phyloP scores from a whole-genome alignment of 2,888 invertebrate species.

The Gibbula magus region DNA sequence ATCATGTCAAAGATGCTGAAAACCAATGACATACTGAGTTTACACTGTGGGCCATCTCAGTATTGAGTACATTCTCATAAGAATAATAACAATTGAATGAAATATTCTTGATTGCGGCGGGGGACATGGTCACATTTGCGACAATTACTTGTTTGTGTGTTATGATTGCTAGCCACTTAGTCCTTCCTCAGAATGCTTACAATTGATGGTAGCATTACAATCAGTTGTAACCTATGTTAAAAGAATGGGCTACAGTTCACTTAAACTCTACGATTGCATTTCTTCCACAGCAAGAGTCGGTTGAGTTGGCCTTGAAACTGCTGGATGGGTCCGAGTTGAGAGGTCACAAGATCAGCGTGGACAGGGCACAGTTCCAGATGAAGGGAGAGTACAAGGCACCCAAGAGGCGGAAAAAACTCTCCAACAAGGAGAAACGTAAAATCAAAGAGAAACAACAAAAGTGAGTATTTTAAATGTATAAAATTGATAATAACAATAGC shows the following conservation, averaged over 20 bases:
- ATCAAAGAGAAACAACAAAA: slow-evolving; percentile 93
- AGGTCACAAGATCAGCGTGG: slow-evolving; percentile 89
- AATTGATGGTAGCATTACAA: background rate
- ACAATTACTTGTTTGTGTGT: too few relatives aligned
- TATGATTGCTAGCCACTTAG: too few relatives aligned
- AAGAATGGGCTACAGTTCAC: too few relatives aligned
- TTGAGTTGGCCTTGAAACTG: slow-evolving; percentile 91
- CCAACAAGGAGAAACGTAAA: slow-evolving; percentile 87
- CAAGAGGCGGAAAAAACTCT: slow-evolving; percentile 85
- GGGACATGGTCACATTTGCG: too few relatives aligned
- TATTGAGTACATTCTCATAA: too few relatives aligned
- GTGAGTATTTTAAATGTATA: slow-evolving; percentile 74
- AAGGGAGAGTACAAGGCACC: slow-evolving; percentile 94
- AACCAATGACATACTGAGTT: too few relatives aligned
- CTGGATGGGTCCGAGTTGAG: slow-evolving; percentile 90
- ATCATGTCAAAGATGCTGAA: too few relatives aligned
- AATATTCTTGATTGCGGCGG: too few relatives aligned
- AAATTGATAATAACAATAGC: background rate
- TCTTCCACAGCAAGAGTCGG: slow-evolving; percentile 86
- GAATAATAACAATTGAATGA: too few relatives aligned
- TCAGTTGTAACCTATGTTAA: too few relatives aligned
- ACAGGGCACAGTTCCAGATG: slow-evolving; percentile 94
- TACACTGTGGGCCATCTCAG: too few relatives aligned
- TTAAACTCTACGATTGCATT: background rate
- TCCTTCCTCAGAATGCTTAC: background rate